phyloP scores from a whole-genome alignment of 2,797 vertebrate species.

The Hephaestus fuliginosus region DNA sequence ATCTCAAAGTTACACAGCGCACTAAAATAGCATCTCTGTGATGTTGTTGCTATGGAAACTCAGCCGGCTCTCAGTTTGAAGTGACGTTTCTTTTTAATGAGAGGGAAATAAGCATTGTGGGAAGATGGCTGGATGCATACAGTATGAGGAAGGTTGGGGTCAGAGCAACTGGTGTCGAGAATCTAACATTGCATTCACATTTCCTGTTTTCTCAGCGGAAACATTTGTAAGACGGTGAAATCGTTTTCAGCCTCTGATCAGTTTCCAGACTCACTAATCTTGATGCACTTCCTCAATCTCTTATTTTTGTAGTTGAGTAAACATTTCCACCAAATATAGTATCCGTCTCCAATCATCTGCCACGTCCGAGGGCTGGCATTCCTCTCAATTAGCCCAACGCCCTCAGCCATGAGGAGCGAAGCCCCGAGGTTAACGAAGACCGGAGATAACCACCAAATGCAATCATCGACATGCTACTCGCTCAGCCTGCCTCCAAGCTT shows the following conservation, averaged over 20 bases:
- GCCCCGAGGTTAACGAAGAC: slow-evolving; percentile 77
- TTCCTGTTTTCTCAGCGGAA: slow-evolving; percentile 23
- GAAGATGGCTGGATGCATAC: slow-evolving; percentile 50
- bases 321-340: slow-evolving; percentile 55
- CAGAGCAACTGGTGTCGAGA: slow-evolving; percentile 36
- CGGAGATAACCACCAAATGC: slow-evolving; percentile 78
- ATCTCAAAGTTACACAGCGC: slow-evolving; percentile 78
- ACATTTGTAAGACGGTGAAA: slow-evolving; percentile 8
- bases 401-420: slow-evolving; percentile 64
- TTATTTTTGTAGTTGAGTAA: slow-evolving; percentile 48
- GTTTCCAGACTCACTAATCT: slow-evolving; percentile 10
- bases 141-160: slow-evolving; percentile 41
- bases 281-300: slow-evolving; percentile 24
- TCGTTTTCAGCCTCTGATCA: slow-evolving; percentile 25
- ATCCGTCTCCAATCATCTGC: slow-evolving; percentile 58
- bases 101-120: slow-evolving; percentile 62
- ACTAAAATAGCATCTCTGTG: slow-evolving; percentile 79
- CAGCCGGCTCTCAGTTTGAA: slow-evolving; percentile 64
- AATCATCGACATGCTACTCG: slow-evolving; percentile 68
- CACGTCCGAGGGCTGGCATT: slow-evolving; percentile 53
- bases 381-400: slow-evolving; percentile 78
- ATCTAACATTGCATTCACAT: slow-evolving; percentile 37
- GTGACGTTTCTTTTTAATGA: slow-evolving; percentile 71
- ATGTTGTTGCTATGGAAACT: slow-evolving; percentile 81
- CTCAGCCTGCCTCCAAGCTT: slow-evolving; percentile 61